Percentiles rank a stretch among this genome's conserved stretches.
Conservation (phyloP, 2,113 vertebrate species). For the Anser cygnoides region DNA sequence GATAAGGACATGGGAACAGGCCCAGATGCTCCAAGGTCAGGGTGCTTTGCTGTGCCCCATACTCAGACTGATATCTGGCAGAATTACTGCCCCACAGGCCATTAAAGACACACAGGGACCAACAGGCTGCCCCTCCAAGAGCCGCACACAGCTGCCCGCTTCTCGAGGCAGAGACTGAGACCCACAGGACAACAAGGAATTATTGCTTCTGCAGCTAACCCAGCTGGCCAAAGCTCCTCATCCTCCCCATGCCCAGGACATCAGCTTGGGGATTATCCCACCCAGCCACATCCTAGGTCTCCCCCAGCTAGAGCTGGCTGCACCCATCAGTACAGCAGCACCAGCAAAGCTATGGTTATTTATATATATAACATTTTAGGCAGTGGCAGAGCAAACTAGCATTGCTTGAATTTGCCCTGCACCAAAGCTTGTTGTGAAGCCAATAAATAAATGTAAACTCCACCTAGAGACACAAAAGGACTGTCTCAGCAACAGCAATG, state of each 20-base stretch:
- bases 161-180: neutral
- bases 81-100: neutral
- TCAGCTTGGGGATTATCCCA: neutral
- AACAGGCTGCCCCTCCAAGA: neutral
- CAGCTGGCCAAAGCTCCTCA: neutral
- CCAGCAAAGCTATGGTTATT: too few species aligned
- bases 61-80: neutral
- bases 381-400: neutral
- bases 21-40: neutral
- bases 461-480: neutral
- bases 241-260: rapidly evolving
- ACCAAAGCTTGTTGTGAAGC: too few species aligned
- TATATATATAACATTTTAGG: too few species aligned
- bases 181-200: neutral
- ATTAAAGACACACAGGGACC: neutral
- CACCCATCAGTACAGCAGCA: too few species aligned
- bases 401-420: neutral
- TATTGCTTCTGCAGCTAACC: neutral
- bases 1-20: neutral
- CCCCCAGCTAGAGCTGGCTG: too few species aligned
- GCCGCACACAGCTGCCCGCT: rapidly evolving
- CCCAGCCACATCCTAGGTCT: too few species aligned
- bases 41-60: neutral
- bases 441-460: neutral
- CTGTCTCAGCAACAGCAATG: neutral